Base-by-base conservation (phyloP, 2,113 vertebrate species). In the Syngnathus floridae region DNA sequence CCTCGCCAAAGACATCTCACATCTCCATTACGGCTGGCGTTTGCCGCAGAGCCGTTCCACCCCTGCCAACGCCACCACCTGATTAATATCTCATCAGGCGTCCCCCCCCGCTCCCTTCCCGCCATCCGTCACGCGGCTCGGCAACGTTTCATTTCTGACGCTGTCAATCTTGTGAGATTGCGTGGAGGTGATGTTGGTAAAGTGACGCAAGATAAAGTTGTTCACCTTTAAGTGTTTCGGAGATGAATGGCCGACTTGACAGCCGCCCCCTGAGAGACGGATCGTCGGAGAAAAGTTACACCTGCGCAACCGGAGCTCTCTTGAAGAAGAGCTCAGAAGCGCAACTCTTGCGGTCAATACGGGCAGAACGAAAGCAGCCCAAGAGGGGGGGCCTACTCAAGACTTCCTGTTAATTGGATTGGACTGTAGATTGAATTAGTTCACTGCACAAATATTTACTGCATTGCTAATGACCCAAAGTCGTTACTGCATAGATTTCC, bases 371-470 rank as follows among this genome's bases (percentile, higher is more conserved):
- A 64, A 73, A 35, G 54, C 54, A 56, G 14, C 54, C 54, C 43
- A 45, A 45, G 11, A 14, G 2, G 5, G 63, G 63, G 63, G 26
- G 48, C 22, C 2, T 1, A 21, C 52, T 46, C 67, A 31, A 71
- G 58, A 58, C 38, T 72, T 58, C 41, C 26, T 58, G 64, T 72
- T 88, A 82, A 89, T 84, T 85, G 67, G 83, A 83, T 83, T 36
- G 49, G 77, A 76, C 79, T 78, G 64, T 66, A 64, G 81, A 82
- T 86, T 82, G 16, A 64, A 67, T 83, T 84, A 81, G 86, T 91
- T 88, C 86, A 84, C 84, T 78, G 72, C 66, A 75, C 83, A 82
- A 77, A 84, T 90, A 88, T 90, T 88, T 89, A 76, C 85, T 89
- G 70, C 76, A 79, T 80, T 36, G 73, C 64, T 40, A 35, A 81